Conservation (phyloP, 2,797 vertebrate species). For the Choloepus didactylus region DNA sequence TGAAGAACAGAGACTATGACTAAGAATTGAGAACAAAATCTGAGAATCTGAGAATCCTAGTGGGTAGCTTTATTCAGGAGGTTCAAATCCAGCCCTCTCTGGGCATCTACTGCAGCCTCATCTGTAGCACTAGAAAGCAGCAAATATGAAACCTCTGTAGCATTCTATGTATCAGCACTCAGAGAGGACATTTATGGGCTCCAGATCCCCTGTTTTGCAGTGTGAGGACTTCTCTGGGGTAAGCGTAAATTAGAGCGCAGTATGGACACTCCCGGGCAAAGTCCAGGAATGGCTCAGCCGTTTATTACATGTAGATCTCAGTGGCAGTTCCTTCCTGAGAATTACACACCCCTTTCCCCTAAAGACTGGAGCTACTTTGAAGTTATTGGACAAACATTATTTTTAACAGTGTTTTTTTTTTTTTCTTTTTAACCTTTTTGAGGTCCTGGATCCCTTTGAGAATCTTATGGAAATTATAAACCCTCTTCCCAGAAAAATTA, state of each 20-base stretch:
- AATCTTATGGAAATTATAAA: constrained; percentile 32
- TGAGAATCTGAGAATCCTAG: neutral
- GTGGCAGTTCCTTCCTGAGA: neutral
- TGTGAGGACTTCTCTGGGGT: neutral
- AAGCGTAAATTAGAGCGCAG: constrained; percentile 11
- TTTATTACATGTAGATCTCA: neutral
- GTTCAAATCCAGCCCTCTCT: constrained; percentile 2
- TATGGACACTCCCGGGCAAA: neutral
- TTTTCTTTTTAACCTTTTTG: neutral
- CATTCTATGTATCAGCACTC: neutral
- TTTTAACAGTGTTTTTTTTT: neutral
- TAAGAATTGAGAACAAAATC: neutral
- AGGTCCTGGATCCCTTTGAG: neutral
- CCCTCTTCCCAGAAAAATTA: neutral
- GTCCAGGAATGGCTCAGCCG: neutral
- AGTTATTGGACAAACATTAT: neutral
- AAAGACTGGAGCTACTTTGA: constrained; percentile 6
- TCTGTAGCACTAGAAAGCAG: neutral
- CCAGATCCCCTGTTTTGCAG: neutral
- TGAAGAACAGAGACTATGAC: constrained; percentile 45
- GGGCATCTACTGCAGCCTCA: neutral
- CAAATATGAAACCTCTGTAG: neutral
- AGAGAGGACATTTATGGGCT: neutral
- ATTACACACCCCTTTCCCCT: too few species aligned
- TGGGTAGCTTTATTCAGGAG: constrained; percentile 37